These are phyloP conservation scores for Potorous gilbertii DNA, from an alignment of 2,797 vertebrate genomes.

Conservation along the genomic window DNA sequence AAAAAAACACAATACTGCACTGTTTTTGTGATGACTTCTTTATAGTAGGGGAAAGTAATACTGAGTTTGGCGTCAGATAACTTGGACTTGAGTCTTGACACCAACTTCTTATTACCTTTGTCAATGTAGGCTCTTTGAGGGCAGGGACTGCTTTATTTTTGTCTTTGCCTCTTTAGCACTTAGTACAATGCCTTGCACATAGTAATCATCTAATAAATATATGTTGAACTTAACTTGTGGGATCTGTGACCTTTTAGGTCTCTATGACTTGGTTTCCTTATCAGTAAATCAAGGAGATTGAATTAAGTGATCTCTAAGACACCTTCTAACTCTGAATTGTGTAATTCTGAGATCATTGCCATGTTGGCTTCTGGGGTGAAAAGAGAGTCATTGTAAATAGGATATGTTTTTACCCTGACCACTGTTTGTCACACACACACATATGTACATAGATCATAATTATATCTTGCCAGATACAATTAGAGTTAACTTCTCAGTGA, in stretches of 20 bases:
- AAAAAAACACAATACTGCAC: neutral
- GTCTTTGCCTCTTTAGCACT: neutral
- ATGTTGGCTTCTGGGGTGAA: conserved; percentile 12
- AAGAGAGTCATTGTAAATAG: conserved; percentile 13
- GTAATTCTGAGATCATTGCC: neutral
- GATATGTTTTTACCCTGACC: conserved; percentile 42
- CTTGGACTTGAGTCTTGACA: neutral
- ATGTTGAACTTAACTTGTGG: neutral
- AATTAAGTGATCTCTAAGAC: neutral
- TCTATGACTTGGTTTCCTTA: neutral
- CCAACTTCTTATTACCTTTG: neutral
- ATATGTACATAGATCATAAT: neutral
- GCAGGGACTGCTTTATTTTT: neutral
- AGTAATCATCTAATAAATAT: neutral
- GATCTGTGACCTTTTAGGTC: neutral
- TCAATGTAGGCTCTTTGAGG: neutral
- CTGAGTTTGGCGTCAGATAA: neutral
- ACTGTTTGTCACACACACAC: neutral
- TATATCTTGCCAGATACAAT: neutral
- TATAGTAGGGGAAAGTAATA: neutral
- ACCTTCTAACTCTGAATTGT: neutral
- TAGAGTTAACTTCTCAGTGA: neutral
- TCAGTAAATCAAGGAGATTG: neutral
- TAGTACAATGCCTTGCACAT: neutral
- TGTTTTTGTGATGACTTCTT: neutral